Evolutionary conservation across 2,888 invertebrate species (phyloP).

Genomic region (Ecdyonurus torrentis): DNA sequence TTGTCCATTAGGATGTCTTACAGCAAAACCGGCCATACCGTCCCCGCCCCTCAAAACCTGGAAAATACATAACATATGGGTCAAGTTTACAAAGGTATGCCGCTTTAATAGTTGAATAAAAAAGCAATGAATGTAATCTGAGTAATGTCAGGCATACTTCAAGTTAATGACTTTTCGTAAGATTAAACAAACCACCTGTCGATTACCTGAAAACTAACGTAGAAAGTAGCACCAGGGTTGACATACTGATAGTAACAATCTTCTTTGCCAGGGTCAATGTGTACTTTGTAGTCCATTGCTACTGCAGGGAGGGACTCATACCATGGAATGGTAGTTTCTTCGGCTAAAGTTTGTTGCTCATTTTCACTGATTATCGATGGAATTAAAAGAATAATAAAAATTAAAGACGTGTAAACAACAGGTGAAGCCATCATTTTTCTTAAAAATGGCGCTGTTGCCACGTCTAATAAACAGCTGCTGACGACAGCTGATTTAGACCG

Average conservation of each 20-base stretch:
- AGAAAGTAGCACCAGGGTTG: conserved; percentile 78
- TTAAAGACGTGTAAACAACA: not conserved
- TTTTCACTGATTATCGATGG: not conserved
- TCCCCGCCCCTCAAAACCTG: conserved; percentile 86
- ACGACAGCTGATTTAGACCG: too few relatives aligned
- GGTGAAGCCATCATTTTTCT: not conserved
- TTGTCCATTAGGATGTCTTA: conserved; percentile 67
- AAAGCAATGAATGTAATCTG: too few relatives aligned
- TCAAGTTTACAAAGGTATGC: too few relatives aligned
- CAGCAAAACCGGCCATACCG: conserved; percentile 84
- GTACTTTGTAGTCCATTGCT: conserved; percentile 90
- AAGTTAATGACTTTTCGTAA: too few relatives aligned
- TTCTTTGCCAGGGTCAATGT: conserved; percentile 85
- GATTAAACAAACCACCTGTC: not conserved
- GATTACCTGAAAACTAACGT: conserved; percentile 78
- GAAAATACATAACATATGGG: conserved; percentile 11
- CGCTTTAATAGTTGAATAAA: too few relatives aligned
- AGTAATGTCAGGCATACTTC: too few relatives aligned
- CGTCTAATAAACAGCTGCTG: too few relatives aligned
- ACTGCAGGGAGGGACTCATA: conserved; percentile 79
- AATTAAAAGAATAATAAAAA: not conserved
- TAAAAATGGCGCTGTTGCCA: too few relatives aligned
- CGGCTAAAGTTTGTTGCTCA: not conserved
- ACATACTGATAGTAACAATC: conserved; percentile 94
- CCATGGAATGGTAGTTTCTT: conserved; percentile 41